Conservation (phyloP, 2,888 invertebrate genomes). For the Eupithecia abbreviata region DNA sequence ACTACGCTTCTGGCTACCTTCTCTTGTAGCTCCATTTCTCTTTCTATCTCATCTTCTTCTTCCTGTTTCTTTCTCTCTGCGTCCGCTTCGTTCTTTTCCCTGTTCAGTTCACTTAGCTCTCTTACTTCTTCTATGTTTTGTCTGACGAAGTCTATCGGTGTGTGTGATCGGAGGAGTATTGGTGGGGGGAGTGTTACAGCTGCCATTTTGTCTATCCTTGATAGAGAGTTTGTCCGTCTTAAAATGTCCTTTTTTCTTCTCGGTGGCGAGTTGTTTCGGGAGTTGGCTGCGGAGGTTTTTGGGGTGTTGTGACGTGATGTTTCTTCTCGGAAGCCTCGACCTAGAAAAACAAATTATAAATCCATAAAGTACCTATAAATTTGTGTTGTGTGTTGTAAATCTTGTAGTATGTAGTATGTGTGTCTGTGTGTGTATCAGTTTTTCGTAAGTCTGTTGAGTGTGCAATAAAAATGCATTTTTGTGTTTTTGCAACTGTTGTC, state of each 20-base stretch:
- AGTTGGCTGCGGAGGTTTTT: conserved; percentile 72
- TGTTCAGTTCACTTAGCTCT: conserved; percentile 77
- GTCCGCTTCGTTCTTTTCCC: conserved; percentile 78
- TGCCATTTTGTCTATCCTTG: conserved; percentile 76
- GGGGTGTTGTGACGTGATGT: conserved; percentile 84
- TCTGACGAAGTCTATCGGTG: conserved; percentile 77
- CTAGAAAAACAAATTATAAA: conserved; percentile 45
- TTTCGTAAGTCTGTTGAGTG: background rate
- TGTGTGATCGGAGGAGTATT: conserved; percentile 64
- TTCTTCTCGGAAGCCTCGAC: conserved; percentile 81
- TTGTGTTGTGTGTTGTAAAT: background rate
- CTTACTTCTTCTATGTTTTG: conserved; percentile 79
- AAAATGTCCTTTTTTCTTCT: conserved; percentile 53
- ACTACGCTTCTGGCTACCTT: conserved; percentile 63
- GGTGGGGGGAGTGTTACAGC: conserved; percentile 66
- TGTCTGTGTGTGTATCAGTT: no score
- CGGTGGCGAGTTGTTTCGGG: conserved; percentile 73
- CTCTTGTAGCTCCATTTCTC: conserved; percentile 77
- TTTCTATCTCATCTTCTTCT: conserved; percentile 77
- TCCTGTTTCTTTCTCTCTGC: conserved; percentile 71
- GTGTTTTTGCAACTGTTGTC: background rate
- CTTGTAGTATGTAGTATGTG: no score
- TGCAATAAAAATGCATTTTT: background rate
- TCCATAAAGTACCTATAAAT: background rate
- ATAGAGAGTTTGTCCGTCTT: conserved; percentile 67